Percentiles rank a stretch among this genome's conserved stretches.
Conservation (phyloP, 2,113 vertebrate species). For the Phyllostomus hastatus region DNA sequence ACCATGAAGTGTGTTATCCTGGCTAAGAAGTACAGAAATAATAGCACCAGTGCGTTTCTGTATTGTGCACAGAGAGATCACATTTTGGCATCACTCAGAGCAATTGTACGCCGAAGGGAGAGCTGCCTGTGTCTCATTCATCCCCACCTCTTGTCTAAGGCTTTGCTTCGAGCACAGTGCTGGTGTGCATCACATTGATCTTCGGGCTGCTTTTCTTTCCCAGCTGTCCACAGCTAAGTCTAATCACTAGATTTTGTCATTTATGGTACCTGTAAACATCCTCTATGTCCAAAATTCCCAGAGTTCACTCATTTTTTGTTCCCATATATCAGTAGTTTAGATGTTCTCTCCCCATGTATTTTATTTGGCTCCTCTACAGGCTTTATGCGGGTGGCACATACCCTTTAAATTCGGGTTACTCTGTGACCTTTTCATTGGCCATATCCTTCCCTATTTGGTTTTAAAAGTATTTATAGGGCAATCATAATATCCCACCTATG, state of each 20-base stretch:
- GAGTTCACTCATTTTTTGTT: not conserved
- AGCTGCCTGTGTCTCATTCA: conserved; percentile 27
- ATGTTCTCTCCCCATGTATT: not conserved
- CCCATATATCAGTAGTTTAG: not conserved
- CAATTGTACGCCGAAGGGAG: conserved; percentile 32
- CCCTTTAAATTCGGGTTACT: not conserved
- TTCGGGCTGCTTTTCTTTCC: not conserved
- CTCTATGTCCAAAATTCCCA: not conserved
- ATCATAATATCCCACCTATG: not conserved
- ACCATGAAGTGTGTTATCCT: not conserved
- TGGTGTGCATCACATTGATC: not conserved
- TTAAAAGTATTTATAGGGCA: not conserved
- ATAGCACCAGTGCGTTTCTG: conserved; percentile 5
- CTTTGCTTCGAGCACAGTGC: not conserved
- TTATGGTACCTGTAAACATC: not conserved
- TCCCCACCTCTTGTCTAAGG: not conserved
- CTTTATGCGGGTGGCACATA: not conserved
- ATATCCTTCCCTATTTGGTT: not conserved
- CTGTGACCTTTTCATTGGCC: not conserved
- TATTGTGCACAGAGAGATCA: conserved; percentile 5
- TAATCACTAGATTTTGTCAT: not conserved
- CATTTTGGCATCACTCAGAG: conserved; percentile 29
- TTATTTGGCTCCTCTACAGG: not conserved
- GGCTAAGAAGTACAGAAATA: conserved; percentile 40
- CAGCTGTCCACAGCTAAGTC: not conserved